These are phyloP conservation scores for Artibeus lituratus DNA, from an alignment of 2,797 vertebrate species.

Conservation along the genomic window DNA sequence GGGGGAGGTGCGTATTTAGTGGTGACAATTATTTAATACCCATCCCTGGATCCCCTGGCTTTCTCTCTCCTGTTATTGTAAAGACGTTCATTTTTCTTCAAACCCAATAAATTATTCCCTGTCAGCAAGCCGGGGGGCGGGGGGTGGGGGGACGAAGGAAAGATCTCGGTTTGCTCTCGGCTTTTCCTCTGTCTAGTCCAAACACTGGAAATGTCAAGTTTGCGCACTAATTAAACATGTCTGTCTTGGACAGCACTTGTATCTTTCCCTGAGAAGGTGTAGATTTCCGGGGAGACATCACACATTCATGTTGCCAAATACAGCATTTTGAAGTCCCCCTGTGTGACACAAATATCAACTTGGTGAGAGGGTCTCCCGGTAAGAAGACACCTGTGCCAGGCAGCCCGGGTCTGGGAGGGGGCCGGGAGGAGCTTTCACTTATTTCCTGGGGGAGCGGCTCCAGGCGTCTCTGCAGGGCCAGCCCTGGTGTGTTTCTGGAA, in stretches of 20 bases:
- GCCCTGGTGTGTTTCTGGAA: not conserved
- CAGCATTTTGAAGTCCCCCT: constrained; percentile 66
- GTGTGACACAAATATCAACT: constrained; percentile 75
- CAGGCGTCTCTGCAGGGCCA: not conserved
- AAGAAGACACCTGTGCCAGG: constrained; percentile 45
- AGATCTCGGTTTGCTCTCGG: constrained; percentile 78
- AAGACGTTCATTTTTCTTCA: constrained; percentile 70
- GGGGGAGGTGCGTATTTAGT: not conserved
- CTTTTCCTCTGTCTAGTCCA: constrained; percentile 77
- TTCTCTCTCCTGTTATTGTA: constrained; percentile 61
- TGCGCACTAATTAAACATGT: constrained; percentile 89
- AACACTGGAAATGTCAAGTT: constrained; percentile 90
- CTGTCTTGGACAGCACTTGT: constrained; percentile 79
- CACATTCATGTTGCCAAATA: constrained; percentile 80
- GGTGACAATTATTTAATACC: constrained; percentile 50
- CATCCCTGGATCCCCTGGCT: constrained; percentile 29
- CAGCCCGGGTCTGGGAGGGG: not conserved
- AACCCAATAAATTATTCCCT: constrained; percentile 78
- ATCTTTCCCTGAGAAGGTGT: constrained; percentile 77
- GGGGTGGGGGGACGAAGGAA: constrained; percentile 44
- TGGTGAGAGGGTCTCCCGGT: constrained; percentile 67
- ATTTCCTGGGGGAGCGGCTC: not conserved
- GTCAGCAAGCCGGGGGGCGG: constrained; percentile 31
- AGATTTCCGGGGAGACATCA: constrained; percentile 82
- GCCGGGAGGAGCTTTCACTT: not conserved